Conservation (phyloP, 2,888 invertebrate genomes). For the Belgica antarctica region DNA sequence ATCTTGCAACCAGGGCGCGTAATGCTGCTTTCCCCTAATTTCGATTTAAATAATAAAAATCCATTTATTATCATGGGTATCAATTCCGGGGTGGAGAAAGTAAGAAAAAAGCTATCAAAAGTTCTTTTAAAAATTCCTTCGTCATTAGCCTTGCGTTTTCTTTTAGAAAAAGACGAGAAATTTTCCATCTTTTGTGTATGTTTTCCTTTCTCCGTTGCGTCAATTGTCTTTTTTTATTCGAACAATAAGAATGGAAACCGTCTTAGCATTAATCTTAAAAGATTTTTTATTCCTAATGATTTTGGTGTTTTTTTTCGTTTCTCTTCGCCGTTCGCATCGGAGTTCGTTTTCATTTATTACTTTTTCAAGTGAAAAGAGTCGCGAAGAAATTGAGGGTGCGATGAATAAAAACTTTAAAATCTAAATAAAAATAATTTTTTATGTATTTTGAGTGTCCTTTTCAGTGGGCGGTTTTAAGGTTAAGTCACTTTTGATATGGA, state of each 20-base stretch:
- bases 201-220: background rate
- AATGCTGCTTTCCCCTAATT: background rate
- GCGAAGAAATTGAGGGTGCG: background rate
- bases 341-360: background rate
- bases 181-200: slow-evolving; percentile 25
- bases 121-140: slow-evolving; percentile 22
- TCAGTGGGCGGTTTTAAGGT: background rate
- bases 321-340: background rate
- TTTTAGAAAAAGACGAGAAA: background rate
- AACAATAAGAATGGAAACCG: no score
- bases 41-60: slow-evolving; percentile 19
- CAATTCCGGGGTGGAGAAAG: background rate
- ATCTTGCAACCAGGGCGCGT: background rate
- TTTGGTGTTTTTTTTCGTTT: slow-evolving; percentile 10
- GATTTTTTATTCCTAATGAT: slow-evolving; percentile 37
- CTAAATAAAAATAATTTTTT: slow-evolving; percentile 10
- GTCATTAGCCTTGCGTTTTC: slow-evolving; percentile 22
- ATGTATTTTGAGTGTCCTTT: background rate
- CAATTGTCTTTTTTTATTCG: slow-evolving; percentile 1
- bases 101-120: background rate
- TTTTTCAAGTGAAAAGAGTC: background rate
- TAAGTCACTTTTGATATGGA: slow-evolving; percentile 11
- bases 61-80: slow-evolving; percentile 17
- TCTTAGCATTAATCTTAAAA: slow-evolving; percentile 28
- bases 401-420: slow-evolving; percentile 23